Evolutionary conservation across 1,140 invertebrate genomes (phyloP), one percentile per base, ranked within the genome.

Genomic region (Hyles euphorbiae): DNA sequence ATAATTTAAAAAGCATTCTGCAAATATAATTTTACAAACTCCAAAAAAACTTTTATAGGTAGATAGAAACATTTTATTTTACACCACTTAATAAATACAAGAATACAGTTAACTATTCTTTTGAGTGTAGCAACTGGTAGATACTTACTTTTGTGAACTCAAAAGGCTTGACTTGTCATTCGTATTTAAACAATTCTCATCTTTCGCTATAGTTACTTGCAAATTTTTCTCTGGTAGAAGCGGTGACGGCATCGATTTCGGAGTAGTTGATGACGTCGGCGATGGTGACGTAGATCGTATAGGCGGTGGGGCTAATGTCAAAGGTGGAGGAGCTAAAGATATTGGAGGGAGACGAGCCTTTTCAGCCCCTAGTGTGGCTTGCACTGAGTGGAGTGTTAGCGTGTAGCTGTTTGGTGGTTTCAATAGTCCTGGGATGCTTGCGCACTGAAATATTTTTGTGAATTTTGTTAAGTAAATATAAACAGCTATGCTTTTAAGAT

Each of bases 391-490:
- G 0, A 90, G 69, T 3, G 89, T 89, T 47, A 90, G 47, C 0
- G 87, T 88, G 54, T 89, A 90, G 58, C 87, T 90, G 61, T 90
- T 91, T 40, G 92, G 92, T 40, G 92, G 92, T 73, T 92, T 92
- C 36, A 93, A 68, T 34, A 92, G 75, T 3, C 91, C 90, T 53
- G 90, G 90, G 72, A 91, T 90, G 69, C 90, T 92, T 53, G 83
- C 70, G 61, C 84, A 89, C 89, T 90, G 79, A 32, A 85, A 90
- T 55, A 22, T 22, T 22, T 22, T 22, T 22, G 22, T 22, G 22
- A 22, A 22, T 22, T 22, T 22, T 22, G 22, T 22, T 22, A 22
- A 22, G 1, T 22, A 22, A 1, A 22, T 22, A 22, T 0, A 22
- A 22, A 22, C 22, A 22, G 1, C 22, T 22, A 2, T 22, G 22